phyloP scores from a whole-genome alignment of 2,888 invertebrate species.

The Macaria liturata region DNA sequence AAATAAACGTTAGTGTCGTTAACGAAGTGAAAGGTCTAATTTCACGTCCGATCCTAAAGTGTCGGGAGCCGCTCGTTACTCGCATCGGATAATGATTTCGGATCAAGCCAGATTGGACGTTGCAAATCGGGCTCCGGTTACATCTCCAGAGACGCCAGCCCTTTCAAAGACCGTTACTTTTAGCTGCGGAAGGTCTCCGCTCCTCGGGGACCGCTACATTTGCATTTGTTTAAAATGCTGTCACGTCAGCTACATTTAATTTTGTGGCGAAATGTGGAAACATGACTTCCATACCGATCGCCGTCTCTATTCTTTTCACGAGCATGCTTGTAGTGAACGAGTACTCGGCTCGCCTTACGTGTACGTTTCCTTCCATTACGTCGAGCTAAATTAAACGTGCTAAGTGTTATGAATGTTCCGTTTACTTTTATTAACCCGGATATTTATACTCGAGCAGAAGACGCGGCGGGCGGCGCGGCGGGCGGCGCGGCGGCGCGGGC shows the following conservation, averaged over 20 bases:
- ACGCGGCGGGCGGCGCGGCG: constrained; percentile 9
- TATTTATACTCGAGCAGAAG: constrained; percentile 30
- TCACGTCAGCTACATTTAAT: constrained; percentile 49
- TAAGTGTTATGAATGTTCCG: constrained; percentile 17
- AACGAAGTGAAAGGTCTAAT: constrained; percentile 46
- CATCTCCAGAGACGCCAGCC: constrained; percentile 49
- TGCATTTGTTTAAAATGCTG: constrained; percentile 52
- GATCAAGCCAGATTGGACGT: constrained; percentile 46
- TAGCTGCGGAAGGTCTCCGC: constrained; percentile 46
- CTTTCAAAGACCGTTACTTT: constrained; percentile 52
- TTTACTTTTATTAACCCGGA: constrained; percentile 28
- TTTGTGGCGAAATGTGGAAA: constrained; percentile 38
- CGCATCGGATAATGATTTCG: constrained; percentile 51
- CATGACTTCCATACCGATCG: constrained; percentile 37
- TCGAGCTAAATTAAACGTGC: constrained; percentile 12
- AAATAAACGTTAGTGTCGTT: constrained; percentile 48
- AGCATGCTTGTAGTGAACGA: background rate
- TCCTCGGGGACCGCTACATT: constrained; percentile 44
- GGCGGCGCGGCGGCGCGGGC: constrained; percentile 17
- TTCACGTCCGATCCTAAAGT: constrained; percentile 33
- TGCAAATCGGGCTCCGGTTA: constrained; percentile 45
- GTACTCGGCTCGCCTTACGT: constrained; percentile 1
- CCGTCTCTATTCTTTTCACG: background rate
- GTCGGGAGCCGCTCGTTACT: constrained; percentile 39
- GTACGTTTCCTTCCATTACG: constrained; percentile 16